phyloP scores from a whole-genome alignment of 2,113 vertebrate species.

The Sorex fumeus region DNA sequence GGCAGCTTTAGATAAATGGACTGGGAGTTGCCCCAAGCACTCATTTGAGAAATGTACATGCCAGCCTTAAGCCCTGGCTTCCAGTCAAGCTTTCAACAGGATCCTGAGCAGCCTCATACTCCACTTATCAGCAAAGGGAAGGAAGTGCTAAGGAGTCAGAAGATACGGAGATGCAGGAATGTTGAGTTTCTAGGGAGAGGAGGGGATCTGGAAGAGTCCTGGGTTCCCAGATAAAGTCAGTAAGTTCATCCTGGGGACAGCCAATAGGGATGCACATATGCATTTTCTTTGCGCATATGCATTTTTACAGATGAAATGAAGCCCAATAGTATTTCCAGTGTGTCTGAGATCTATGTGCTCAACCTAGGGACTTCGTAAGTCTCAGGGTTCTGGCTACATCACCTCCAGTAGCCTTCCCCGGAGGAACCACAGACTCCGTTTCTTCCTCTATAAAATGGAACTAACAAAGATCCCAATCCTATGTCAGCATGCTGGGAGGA shows the following conservation, averaged over 20 bases:
- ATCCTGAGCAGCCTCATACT: neutral
- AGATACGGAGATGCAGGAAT: constrained; percentile 69
- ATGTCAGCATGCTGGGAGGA: neutral
- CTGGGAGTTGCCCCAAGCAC: neutral
- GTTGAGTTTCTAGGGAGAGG: constrained; percentile 53
- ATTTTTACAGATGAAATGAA: neutral
- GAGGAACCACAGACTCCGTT: neutral
- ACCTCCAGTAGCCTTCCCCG: neutral
- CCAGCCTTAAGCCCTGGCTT: neutral
- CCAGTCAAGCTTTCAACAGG: neutral
- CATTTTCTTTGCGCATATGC: too few relatives aligned
- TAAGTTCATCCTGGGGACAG: neutral
- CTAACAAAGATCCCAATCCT: neutral
- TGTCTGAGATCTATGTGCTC: neutral
- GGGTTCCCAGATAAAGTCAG: neutral
- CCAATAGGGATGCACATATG: neutral
- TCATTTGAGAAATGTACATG: constrained; percentile 16
- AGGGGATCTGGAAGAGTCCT: neutral
- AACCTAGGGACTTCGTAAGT: neutral
- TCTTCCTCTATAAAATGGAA: neutral
- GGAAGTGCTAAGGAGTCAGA: constrained; percentile 74
- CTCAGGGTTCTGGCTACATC: neutral
- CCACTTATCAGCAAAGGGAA: constrained; percentile 80
- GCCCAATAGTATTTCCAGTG: neutral
- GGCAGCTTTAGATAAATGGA: neutral